Conservation (phyloP, 2,797 vertebrate species). For the Pogoniulus pusillus region DNA sequence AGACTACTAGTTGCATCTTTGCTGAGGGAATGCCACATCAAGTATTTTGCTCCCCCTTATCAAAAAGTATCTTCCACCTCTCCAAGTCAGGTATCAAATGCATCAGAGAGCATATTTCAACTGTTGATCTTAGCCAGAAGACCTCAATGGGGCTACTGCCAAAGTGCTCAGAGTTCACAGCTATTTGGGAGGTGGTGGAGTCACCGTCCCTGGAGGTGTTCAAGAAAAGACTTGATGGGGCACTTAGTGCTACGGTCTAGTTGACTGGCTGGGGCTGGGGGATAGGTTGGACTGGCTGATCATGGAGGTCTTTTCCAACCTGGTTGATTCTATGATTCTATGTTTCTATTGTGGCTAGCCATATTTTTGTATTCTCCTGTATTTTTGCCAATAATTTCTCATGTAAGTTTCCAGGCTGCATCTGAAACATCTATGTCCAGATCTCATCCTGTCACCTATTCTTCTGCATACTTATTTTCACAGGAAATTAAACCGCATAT, state of each 20-base stretch:
- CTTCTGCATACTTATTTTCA: not conserved
- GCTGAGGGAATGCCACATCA: not conserved
- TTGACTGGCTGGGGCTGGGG: no score
- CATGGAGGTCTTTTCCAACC: no score
- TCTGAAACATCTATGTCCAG: not conserved
- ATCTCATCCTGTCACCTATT: not conserved
- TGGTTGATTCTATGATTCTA: no score
- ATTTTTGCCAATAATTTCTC: not conserved
- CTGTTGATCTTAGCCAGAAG: not conserved
- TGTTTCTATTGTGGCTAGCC: rapidly evolving
- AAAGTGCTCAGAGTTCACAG: not conserved
- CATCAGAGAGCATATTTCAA: not conserved
- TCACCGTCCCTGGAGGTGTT: no score
- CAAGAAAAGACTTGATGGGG: no score
- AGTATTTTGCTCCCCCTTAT: not conserved
- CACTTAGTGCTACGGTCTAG: no score
- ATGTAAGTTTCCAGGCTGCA: not conserved
- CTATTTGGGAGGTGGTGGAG: no score
- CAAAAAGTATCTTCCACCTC: not conserved
- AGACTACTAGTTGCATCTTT: not conserved
- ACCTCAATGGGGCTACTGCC: not conserved
- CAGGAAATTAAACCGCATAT: not conserved
- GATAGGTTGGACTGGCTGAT: no score
- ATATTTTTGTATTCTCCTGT: not conserved
- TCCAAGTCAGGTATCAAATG: not conserved